Conservation (phyloP, 2,888 invertebrate species). For the Lasioglossum malachurum region DNA sequence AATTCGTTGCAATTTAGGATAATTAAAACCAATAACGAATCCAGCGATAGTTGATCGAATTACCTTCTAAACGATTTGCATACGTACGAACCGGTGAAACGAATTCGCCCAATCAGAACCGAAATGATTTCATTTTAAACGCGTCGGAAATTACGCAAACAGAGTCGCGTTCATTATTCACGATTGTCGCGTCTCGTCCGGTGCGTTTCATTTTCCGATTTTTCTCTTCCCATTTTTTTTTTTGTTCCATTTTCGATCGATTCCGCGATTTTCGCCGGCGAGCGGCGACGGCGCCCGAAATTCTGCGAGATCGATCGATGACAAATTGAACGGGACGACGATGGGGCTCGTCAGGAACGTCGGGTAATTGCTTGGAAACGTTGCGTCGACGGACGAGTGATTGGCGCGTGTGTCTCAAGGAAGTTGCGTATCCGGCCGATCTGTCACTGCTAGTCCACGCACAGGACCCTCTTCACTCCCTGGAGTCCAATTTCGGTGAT, state of each 20-base stretch:
- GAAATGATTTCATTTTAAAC: conserved; percentile 22
- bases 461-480: conserved; percentile 5
- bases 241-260: background rate
- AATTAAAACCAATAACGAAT: conserved; percentile 42
- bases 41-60: conserved; percentile 42
- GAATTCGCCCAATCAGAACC: conserved; percentile 24
- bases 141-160: conserved; percentile 38
- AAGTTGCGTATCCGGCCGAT: conserved; percentile 30
- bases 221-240: background rate
- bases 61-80: conserved; percentile 45
- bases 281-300: background rate
- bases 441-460: conserved; percentile 37
- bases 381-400: conserved; percentile 54
- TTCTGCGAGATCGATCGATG: conserved; percentile 34
- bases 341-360: conserved; percentile 47
- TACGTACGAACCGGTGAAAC: conserved; percentile 20
- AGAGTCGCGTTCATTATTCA: conserved; percentile 22
- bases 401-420: conserved; percentile 55
- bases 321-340: conserved; percentile 53
- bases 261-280: background rate
- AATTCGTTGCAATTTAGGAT: conserved; percentile 29
- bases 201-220: background rate
- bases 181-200: conserved; percentile 4
- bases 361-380: conserved; percentile 59
- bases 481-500: conserved; percentile 11